Conservation (phyloP, 1,140 invertebrate genomes). For the Hyposmocoma kahamanoa region DNA sequence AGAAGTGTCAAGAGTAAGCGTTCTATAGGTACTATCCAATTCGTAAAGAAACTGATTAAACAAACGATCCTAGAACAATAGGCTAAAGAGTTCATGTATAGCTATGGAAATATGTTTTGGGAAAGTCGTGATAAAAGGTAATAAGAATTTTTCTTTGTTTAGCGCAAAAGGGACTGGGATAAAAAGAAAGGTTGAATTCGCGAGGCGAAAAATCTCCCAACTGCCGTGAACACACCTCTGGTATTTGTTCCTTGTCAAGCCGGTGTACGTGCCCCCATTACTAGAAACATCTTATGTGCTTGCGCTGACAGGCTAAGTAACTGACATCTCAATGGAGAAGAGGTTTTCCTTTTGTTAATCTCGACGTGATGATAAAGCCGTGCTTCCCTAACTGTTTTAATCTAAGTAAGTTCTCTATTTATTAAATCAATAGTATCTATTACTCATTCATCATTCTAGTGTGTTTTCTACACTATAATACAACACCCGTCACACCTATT, state of each 20-base stretch:
- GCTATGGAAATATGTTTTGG: no score
- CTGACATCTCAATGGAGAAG: constrained; percentile 13
- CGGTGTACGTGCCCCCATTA: constrained; percentile 34
- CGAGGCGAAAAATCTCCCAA: constrained; percentile 20
- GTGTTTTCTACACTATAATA: no score
- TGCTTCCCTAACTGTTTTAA: no score
- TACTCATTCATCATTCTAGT: neutral
- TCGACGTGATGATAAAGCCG: neutral
- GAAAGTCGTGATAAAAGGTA: no score
- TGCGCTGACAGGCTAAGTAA: constrained; percentile 5
- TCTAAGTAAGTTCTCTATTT: no score
- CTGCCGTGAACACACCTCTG: constrained; percentile 19
- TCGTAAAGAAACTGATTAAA: no score
- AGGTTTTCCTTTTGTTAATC: neutral
- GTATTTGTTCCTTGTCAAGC: constrained; percentile 35
- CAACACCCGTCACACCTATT: no score
- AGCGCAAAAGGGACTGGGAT: constrained; percentile 12
- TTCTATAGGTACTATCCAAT: no score
- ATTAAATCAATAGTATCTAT: neutral
- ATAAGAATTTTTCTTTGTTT: constrained; percentile 22
- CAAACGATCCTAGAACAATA: no score
- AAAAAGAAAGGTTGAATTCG: constrained; percentile 13
- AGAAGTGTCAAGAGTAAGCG: no score
- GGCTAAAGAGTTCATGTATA: no score
- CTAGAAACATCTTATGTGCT: constrained; percentile 12